These are phyloP conservation scores for Augochlorella aurata DNA, from an alignment of 2,888 invertebrate genomes.

Conservation along the genomic window DNA sequence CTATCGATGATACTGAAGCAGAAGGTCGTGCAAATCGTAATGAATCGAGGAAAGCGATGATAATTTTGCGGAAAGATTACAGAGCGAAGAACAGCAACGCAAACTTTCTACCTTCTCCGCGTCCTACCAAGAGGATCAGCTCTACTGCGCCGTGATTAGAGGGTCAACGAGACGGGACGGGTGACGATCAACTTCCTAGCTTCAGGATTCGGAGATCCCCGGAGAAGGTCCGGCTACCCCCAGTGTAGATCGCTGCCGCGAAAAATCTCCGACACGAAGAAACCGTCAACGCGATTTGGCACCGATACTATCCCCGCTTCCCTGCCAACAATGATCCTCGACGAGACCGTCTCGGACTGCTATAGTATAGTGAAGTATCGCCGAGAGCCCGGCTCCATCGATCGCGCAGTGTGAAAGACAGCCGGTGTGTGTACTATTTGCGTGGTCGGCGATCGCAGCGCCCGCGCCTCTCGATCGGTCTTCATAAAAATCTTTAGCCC, in stretches of 20 bases:
- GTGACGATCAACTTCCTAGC: background rate
- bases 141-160: background rate
- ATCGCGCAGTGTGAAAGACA: conserved; percentile 79
- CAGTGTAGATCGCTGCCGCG: background rate
- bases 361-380: conserved; percentile 6
- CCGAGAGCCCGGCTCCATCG: conserved; percentile 75
- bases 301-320: conserved; percentile 13
- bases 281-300: conserved; percentile 23
- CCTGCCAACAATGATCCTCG: background rate
- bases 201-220: conserved; percentile 4
- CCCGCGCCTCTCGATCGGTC: conserved; percentile 65
- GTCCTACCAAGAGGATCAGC: background rate
- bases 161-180: background rate
- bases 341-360: background rate
- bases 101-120: background rate
- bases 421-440: conserved; percentile 77
- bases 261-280: conserved; percentile 2
- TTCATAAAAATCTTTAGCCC: conserved; percentile 17
- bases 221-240: background rate
- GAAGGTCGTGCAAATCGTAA: too few relatives aligned
- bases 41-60: background rate
- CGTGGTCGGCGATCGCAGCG: conserved; percentile 66
- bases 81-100: too few relatives aligned
- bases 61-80: background rate
- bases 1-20: too few relatives aligned